Evolutionary conservation across 2,113 vertebrate species (phyloP).

Genomic region (Sapayoa aenigma): DNA sequence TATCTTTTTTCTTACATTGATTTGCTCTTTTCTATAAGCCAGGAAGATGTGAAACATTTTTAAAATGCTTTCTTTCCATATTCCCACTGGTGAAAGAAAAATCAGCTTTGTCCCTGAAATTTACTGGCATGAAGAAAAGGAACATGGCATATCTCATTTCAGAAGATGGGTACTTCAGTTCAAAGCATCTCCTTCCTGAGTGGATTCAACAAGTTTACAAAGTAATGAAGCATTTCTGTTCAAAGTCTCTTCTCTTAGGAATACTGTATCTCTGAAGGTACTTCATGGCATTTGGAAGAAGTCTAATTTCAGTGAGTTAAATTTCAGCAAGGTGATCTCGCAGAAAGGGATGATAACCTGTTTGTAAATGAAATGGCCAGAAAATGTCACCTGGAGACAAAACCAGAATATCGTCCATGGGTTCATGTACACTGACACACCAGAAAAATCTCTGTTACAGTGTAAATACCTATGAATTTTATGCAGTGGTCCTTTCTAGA

Average conservation of each 20-base stretch:
- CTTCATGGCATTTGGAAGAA: not conserved
- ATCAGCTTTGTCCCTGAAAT: not conserved
- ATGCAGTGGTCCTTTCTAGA: not conserved
- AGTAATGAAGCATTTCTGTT: not conserved
- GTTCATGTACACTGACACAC: not conserved
- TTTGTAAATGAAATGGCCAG: not conserved
- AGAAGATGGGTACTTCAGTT: not conserved
- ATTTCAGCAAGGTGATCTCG: not conserved
- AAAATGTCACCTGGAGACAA: not conserved
- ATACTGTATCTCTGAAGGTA: not conserved
- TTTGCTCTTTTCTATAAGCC: not conserved
- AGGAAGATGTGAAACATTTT: not conserved
- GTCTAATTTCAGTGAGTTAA: not conserved
- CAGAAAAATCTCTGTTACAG: not conserved
- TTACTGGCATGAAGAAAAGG: not conserved
- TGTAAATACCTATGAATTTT: not conserved
- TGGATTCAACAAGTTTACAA: not conserved
- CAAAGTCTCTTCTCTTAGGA: not conserved
- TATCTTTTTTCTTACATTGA: not conserved
- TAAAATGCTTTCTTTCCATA: not conserved
- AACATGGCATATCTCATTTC: not conserved
- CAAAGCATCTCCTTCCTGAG: not conserved
- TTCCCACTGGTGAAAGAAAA: not conserved
- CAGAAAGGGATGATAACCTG: not conserved
- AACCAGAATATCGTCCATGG: not conserved